Base-by-base conservation (phyloP, 2,113 vertebrate genomes). In the Petrocephalus zakoni region DNA sequence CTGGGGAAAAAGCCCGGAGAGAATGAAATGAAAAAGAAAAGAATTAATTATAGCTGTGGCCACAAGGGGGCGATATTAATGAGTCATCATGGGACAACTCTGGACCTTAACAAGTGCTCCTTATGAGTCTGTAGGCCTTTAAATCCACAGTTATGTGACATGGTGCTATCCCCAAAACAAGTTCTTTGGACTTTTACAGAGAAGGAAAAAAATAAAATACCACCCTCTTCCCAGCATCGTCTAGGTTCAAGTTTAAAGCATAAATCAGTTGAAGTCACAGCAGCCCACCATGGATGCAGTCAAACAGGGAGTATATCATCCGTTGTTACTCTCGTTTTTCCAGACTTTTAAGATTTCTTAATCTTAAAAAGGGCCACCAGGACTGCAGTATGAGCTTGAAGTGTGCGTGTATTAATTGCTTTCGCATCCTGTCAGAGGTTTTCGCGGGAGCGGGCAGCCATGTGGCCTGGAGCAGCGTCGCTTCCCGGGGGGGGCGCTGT, bases 341-440 rank as follows among this genome's bases (percentile, higher is more conserved):
- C 22, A 22, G 34, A 49, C 87, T 1, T 55, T 78, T 19, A 55
- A 25, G 75, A 83, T 81, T 88, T 25, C 46, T 42, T 46, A 81
- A 88, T 15, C 6, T n/a, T n/a, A n/a, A n/a, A n/a, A n/a, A n/a
- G n/a, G n/a, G 52, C 46, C 68, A 55, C 68, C 72, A 88, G 15
- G 15, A 37, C 87, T 42, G 68, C 37, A 49, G 51, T 13, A 29
- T 17, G 9, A 78, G 19, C 13, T 10, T 25, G 2, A 51, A 2
- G 64, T 21, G 4, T 58, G 29, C 22, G 11, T 25, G 37, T 89
- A 85, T 90, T 88, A 91, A 93, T 92, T 92, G 81, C 89, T 93
- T 92, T 93, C 91, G 92, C 92, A 92, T 93, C 90, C 93, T 88
- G 90, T 51, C 90, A 87, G 91, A 91, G 90, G 87, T 89, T 92